Base-by-base conservation (phyloP, 2,888 invertebrate species). In the Lycocerus yunnanus region DNA sequence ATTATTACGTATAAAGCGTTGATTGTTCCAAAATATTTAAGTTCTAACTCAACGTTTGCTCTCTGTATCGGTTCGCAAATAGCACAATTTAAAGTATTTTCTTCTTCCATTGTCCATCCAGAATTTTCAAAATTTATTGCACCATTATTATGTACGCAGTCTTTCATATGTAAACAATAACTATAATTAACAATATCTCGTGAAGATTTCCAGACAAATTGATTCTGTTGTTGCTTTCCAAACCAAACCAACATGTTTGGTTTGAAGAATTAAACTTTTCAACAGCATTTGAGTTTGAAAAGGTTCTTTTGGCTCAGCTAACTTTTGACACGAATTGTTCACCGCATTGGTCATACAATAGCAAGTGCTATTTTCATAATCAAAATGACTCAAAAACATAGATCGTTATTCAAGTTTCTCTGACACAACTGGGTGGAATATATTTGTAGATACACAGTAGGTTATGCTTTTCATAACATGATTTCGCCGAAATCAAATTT, bases 231-330 rank as follows among this genome's bases (percentile, higher is more conserved):
- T 13, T 58, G n/a, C n/a, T 59, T 10, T 58, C 6, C 3, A 73
- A 15, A 15, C 73, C 73, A 66, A 73, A 60, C 70, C 70, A 70
- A n/a, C n/a, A n/a, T n/a, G n/a, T n/a, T n/a, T n/a, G n/a, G n/a
- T n/a, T n/a, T n/a, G n/a, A n/a, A n/a, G n/a, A n/a, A n/a, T n/a
- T n/a, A n/a, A n/a, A n/a, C n/a, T n/a, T n/a, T n/a, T n/a, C 10
- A 69, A 13, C 3, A 73, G 15, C 15, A 69, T n/a, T n/a, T 63
- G 15, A 16, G 61, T 72, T 60, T 72, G 72, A 58, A 68, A 72
- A 1, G 65, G 68, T 59, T 27, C 18, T 63, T 27, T 15, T 9
- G 72, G 69, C 58, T 73, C 73, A 13, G 73, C 73, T 8, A 73
- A 43, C 18, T 60, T 66, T 21, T 8, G 3, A 21, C 73, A 73